Conservation (phyloP, 2,888 invertebrate species). For the Nowickia ferox region DNA sequence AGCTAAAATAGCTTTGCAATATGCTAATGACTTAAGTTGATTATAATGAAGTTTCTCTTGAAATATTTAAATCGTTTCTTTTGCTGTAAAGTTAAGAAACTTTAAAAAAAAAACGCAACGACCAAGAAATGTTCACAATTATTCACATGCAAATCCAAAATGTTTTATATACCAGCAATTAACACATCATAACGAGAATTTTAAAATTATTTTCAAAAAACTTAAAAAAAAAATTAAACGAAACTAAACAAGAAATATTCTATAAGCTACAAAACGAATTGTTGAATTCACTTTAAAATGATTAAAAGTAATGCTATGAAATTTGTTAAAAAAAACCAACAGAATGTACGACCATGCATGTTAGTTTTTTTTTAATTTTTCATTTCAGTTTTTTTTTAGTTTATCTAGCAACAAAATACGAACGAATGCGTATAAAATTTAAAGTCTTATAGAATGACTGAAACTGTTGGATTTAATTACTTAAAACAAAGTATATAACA, state of each 20-base stretch:
- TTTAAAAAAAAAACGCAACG: not conserved
- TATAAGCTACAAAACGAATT: slow-evolving; percentile 17
- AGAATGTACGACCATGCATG: not conserved
- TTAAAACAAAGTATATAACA: not conserved
- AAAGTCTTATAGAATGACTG: slow-evolving; percentile 17
- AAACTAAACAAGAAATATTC: slow-evolving; percentile 25
- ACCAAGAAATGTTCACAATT: slow-evolving; percentile 21
- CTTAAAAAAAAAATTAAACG: slow-evolving; percentile 17
- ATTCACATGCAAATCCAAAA: slow-evolving; percentile 54
- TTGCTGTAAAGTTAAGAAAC: not conserved
- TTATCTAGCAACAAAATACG: slow-evolving; percentile 28
- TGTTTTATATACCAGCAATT: slow-evolving; percentile 38
- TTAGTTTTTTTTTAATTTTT: not conserved
- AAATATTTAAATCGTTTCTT: not conserved
- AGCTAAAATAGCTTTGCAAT: not conserved
- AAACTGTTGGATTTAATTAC: slow-evolving; percentile 23
- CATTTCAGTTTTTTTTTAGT: not conserved
- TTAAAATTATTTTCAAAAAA: slow-evolving; percentile 21
- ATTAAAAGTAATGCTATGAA: slow-evolving; percentile 39
- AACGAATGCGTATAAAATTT: slow-evolving; percentile 26
- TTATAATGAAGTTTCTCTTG: slow-evolving; percentile 2
- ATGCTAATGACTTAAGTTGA: not conserved
- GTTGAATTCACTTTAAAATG: slow-evolving; percentile 25
- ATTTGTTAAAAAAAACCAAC: slow-evolving; percentile 18
- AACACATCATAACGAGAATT: slow-evolving; percentile 45